Percentiles rank a stretch among this genome's conserved stretches.
phyloP scores from a whole-genome alignment of 1,140 invertebrate species.

The Diorhabda elongata region DNA sequence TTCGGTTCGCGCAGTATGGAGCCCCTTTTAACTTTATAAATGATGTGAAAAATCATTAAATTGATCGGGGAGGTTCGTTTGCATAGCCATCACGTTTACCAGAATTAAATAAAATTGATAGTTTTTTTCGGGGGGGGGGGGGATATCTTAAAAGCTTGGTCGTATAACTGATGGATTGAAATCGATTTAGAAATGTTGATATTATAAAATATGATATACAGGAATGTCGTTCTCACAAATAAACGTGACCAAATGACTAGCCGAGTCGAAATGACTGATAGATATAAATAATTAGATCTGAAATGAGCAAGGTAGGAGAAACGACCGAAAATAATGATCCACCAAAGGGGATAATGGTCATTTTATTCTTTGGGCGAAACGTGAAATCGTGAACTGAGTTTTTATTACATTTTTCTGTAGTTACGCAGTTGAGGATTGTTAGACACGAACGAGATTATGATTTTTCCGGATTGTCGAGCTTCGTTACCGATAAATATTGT shows the following conservation, averaged over 20 bases:
- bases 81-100: too few species aligned
- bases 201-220: too few species aligned
- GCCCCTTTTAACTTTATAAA: too few species aligned
- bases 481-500: too few species aligned
- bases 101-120: too few species aligned
- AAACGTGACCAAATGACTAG: background rate
- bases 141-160: too few species aligned
- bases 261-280: background rate
- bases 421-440: background rate
- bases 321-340: constrained; percentile 2
- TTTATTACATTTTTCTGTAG: constrained; percentile 1
- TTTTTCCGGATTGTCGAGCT: background rate
- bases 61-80: too few species aligned
- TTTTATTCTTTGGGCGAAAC: background rate
- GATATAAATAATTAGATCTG: constrained; percentile 1
- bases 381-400: background rate
- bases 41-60: too few species aligned
- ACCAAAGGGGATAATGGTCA: background rate
- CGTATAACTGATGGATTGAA: too few species aligned
- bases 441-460: background rate
- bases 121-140: too few species aligned
- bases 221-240: background rate
- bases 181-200: too few species aligned
- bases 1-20: too few species aligned
- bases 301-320: background rate